These are phyloP conservation scores for Mormoops blainvillei DNA, from an alignment of 2,113 vertebrate species.

Conservation along the genomic window DNA sequence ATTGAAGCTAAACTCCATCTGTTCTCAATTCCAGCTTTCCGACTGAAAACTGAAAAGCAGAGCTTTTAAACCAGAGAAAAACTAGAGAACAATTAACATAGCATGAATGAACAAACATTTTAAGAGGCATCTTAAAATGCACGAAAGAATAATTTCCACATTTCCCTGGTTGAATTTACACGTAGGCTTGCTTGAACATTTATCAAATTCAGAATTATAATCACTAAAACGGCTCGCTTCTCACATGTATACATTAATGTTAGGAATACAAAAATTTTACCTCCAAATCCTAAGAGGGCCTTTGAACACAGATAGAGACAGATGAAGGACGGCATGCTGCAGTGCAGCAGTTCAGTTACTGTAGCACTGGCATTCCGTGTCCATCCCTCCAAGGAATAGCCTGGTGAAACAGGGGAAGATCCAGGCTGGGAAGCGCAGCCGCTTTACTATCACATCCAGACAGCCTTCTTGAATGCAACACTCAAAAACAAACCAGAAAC, in stretches of 20 bases:
- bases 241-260: background rate
- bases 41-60: background rate
- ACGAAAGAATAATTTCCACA: background rate
- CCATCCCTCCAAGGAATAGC: background rate
- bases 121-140: background rate
- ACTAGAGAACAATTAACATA: background rate
- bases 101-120: background rate
- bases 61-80: background rate
- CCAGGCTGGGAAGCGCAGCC: background rate
- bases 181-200: background rate
- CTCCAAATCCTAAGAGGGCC: constrained; percentile 68
- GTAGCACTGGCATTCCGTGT: background rate
- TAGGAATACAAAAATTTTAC: constrained; percentile 49
- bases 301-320: constrained; percentile 69
- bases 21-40: background rate
- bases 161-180: background rate
- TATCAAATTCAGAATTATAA: background rate
- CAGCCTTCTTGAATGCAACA: background rate
- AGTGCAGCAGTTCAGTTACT: background rate
- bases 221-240: background rate
- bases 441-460: background rate
- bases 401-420: background rate
- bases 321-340: constrained; percentile 66
- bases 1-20: background rate
- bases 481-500: background rate